Conservation (phyloP, 2,888 invertebrate genomes). For the Lordiphosa fenestrarum region DNA sequence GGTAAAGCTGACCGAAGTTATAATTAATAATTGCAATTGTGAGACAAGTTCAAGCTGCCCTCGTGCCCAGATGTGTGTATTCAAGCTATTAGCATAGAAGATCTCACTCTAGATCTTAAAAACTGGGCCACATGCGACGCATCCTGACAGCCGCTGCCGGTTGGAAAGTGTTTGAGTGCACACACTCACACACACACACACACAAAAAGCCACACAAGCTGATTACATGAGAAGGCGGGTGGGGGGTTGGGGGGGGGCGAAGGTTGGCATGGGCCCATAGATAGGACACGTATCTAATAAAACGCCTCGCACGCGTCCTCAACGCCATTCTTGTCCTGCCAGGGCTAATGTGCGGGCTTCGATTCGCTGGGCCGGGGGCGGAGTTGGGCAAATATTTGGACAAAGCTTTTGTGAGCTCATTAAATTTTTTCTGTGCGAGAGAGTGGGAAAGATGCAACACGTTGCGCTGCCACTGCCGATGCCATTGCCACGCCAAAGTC, state of each 20-base stretch:
- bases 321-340: constrained; percentile 17
- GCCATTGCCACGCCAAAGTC: constrained; percentile 8
- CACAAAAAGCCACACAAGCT: constrained; percentile 27
- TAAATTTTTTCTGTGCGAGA: constrained; percentile 60
- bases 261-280: constrained; percentile 29
- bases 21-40: not conserved
- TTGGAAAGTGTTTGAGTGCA: constrained; percentile 44
- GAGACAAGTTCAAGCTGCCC: not conserved
- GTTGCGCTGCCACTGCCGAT: constrained; percentile 18
- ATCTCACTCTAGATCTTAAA: constrained; percentile 3
- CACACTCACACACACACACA: constrained; percentile 3
- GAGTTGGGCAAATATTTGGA: constrained; percentile 53
- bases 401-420: constrained; percentile 62
- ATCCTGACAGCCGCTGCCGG: constrained; percentile 9
- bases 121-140: constrained; percentile 13
- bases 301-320: constrained; percentile 54
- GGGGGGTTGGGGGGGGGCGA: not conserved
- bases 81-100: not conserved
- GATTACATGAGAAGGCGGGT: constrained; percentile 15
- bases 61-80: not conserved
- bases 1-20: too few species aligned
- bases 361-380: constrained; percentile 32
- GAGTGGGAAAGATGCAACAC: constrained; percentile 68
- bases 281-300: constrained; percentile 73
- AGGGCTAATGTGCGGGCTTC: constrained; percentile 46